Conservation (phyloP, 1,140 invertebrate species). For the Drosophila subobscura region DNA sequence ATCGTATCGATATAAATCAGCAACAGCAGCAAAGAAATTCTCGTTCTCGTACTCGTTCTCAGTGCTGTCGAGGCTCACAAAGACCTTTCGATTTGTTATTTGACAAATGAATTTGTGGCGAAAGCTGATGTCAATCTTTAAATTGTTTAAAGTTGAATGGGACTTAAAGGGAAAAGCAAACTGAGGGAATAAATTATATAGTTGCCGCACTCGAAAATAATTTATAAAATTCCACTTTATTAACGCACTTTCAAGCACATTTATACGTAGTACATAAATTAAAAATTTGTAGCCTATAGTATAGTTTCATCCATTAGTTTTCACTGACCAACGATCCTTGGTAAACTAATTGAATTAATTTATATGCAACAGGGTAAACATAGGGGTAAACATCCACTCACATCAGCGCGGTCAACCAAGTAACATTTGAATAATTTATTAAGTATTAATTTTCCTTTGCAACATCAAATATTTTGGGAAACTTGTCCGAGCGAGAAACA, state of each 20-base stretch:
- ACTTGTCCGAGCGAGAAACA: slow-evolving; percentile 1
- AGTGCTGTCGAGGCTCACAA: slow-evolving; percentile 27
- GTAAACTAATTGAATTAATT: slow-evolving; percentile 15
- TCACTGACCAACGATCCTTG: slow-evolving; percentile 4
- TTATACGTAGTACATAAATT: slow-evolving; percentile 34
- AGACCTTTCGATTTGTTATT: slow-evolving; percentile 20
- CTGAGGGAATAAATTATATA: too few relatives aligned
- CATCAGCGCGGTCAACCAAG: neutral
- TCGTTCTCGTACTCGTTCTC: neutral
- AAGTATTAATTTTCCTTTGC: neutral
- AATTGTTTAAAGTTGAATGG: neutral
- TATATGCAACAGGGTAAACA: neutral
- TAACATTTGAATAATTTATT: slow-evolving; percentile 4
- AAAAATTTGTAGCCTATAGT: slow-evolving; percentile 30
- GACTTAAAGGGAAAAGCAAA: neutral
- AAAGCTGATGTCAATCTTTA: slow-evolving; percentile 28
- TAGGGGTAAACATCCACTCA: neutral
- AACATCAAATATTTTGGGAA: neutral
- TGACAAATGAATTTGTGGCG: slow-evolving; percentile 31
- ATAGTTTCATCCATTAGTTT: slow-evolving; percentile 25
- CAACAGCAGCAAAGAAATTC: slow-evolving; percentile 26
- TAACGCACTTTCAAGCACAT: slow-evolving; percentile 63
- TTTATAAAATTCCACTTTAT: slow-evolving; percentile 41
- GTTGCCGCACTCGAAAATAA: neutral
- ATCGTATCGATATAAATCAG: slow-evolving; percentile 53